Base-by-base conservation (phyloP, 2,888 invertebrate species). In the Sarcophaga rosellei region DNA sequence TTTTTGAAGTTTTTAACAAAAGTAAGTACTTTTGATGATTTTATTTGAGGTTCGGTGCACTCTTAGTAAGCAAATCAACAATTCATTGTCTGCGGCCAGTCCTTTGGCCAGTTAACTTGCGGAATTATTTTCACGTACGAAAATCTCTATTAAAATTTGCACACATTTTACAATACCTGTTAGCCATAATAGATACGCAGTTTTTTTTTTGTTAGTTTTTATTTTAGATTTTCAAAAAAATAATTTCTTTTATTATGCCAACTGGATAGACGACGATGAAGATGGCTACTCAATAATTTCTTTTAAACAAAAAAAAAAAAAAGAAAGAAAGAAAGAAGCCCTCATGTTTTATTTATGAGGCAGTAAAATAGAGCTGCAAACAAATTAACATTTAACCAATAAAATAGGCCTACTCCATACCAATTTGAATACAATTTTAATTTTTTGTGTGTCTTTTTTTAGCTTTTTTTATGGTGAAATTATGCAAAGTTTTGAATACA, bases 341-440 rank as follows among this genome's bases (percentile, higher is more conserved):
- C 8, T 1, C 4, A 35, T 81, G 75, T 76, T 81, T 81, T 70
- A 70, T 81, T 81, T 75, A 70, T 76, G 76, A 70, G 70, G 1
- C 75, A 65, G 45, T 63, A 70, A 63, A 23, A 59, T 65, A 53
- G 53, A 12, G 17, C 65, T 45, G 23, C 57, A 70, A 35, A 47
- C 12, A 69, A 63, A 70, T 79, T 45, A 72, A 44, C 53, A 53
- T 81, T 75, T 75, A 44, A 4, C 8, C 62, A 75, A 69, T 25
- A 63, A 81, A 57, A 57, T 81, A 76, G 75, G 81, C 81, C 75
- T 81, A 69, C 23, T n/a, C n/a, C n/a, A 25, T 35, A 35, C 0
- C 35, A 8, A 35, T 35, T 35, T 35, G 35, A 35, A 35, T 35
- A 35, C 10, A 35, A 35, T 10, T 4, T 65, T 20, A 5, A 17